These are phyloP conservation scores for Eulemur rubriventer DNA, from an alignment of 2,797 vertebrate genomes.

Conservation along the genomic window DNA sequence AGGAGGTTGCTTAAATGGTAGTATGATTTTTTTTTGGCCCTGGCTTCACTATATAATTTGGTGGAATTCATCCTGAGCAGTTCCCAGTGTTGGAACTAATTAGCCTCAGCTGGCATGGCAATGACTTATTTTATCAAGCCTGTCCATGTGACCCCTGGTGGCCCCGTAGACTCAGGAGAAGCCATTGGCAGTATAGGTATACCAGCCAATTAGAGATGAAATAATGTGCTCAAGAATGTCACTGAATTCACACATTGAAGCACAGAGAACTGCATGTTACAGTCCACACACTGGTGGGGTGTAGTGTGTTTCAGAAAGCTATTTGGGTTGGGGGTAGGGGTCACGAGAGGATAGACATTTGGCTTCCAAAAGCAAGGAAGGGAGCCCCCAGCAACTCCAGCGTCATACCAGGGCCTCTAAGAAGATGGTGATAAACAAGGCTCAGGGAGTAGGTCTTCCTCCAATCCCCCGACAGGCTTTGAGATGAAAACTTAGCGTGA, in stretches of 20 bases:
- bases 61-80: slow-evolving; percentile 7
- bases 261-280: background rate
- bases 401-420: background rate
- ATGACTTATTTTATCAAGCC: background rate
- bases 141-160: background rate
- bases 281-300: background rate
- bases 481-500: background rate
- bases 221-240: background rate
- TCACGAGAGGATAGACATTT: background rate
- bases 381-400: background rate
- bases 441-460: background rate
- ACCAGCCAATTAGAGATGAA: background rate
- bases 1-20: background rate
- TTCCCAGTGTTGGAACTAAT: background rate
- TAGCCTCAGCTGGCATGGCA: background rate
- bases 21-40: background rate
- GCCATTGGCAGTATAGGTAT: background rate
- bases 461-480: background rate
- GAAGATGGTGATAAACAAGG: background rate
- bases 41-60: background rate
- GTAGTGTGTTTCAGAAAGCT: background rate
- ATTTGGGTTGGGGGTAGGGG: background rate
- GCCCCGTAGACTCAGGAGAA: background rate
- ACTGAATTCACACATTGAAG: background rate
- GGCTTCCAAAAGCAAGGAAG: background rate